A percentile compares a stretch with the other conserved stretches of the same genome.
phyloP scores from a whole-genome alignment of 2,888 invertebrate genomes.

The Psylliodes chrysocephalus region DNA sequence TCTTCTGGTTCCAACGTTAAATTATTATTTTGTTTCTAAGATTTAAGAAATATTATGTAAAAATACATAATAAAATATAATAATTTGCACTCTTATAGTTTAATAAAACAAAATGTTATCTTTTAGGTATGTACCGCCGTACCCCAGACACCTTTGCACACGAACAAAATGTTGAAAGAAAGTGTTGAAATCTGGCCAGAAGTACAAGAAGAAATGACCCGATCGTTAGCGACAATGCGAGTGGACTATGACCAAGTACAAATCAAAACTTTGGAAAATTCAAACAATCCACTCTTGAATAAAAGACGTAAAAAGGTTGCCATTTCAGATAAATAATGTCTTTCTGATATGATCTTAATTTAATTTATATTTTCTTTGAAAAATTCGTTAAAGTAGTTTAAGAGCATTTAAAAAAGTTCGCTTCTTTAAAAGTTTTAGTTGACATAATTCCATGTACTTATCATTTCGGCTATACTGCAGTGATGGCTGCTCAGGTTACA shows the following conservation, averaged over 20 bases:
- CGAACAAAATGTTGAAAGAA: constrained; percentile 88
- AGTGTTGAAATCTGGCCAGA: constrained; percentile 95
- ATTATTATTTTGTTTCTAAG: too few relatives aligned
- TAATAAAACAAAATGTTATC: too few relatives aligned
- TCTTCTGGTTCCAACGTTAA: too few relatives aligned
- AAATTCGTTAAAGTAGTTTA: constrained; percentile 26
- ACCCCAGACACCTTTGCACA: constrained; percentile 94
- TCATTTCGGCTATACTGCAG: too few relatives aligned
- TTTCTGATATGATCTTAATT: constrained; percentile 7
- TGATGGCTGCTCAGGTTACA: too few relatives aligned
- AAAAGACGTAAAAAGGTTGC: constrained; percentile 75
- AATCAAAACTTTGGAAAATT: constrained; percentile 91
- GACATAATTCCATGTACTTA: background rate
- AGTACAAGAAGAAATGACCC: constrained; percentile 98
- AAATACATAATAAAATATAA: too few relatives aligned
- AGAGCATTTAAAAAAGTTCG: constrained; percentile 30
- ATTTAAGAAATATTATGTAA: too few relatives aligned
- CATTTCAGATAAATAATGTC: constrained; percentile 24
- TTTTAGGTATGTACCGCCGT: constrained; percentile 78
- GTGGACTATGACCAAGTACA: constrained; percentile 97
- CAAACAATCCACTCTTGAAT: constrained; percentile 91
- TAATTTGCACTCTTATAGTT: too few relatives aligned
- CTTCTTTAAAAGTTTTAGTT: background rate
- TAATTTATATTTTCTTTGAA: constrained; percentile 16
- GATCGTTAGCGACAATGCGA: constrained; percentile 96